These are phyloP conservation scores for Lepus americanus DNA, from an alignment of 2,113 vertebrate species.

Conservation along the genomic window DNA sequence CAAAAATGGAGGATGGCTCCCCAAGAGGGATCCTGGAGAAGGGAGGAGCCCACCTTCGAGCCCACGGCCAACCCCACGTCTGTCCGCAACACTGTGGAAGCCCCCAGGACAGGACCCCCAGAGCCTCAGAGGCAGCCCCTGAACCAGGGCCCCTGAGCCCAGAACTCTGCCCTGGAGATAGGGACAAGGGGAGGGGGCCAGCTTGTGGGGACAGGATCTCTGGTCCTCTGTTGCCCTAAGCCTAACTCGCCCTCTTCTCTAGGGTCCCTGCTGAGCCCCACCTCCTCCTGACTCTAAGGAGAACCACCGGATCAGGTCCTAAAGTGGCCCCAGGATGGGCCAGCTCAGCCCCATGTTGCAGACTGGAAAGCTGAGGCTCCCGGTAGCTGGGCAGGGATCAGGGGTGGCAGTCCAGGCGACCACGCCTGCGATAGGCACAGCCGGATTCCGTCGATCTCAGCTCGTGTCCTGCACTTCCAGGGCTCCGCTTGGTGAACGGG, in stretches of 20 bases:
- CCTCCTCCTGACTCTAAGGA: neutral
- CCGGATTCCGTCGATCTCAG: neutral
- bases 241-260: neutral
- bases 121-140: neutral
- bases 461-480: neutral
- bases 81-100: neutral
- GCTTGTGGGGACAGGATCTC: neutral
- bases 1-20: neutral
- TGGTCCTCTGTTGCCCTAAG: neutral
- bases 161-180: neutral
- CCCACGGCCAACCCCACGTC: too few relatives aligned
- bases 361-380: neutral
- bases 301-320: neutral
- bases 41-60: neutral
- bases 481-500: conserved; percentile 72
- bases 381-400: neutral
- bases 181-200: neutral
- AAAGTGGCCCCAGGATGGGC: neutral
- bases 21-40: neutral
- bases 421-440: neutral
- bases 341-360: neutral
- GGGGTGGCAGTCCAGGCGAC: too few relatives aligned
- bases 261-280: neutral
- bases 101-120: neutral
- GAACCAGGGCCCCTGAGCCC: neutral